Conservation (phyloP, 2,113 vertebrate species). For the Phalacrocorax aristotelis region DNA sequence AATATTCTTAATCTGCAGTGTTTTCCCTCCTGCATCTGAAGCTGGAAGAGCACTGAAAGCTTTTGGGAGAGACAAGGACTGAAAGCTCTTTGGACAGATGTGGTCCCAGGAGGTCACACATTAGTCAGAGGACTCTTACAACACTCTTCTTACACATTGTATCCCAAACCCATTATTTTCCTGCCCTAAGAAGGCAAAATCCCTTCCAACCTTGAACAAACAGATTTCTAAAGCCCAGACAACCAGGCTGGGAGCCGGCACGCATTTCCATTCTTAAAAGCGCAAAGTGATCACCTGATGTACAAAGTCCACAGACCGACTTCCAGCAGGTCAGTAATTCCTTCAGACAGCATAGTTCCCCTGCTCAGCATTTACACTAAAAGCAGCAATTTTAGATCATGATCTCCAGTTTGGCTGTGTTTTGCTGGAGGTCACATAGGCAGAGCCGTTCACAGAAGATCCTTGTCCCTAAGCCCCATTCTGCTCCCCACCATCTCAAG, state of each 20-base stretch:
- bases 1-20: background rate
- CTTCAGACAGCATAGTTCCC: background rate
- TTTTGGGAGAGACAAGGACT: background rate
- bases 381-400: background rate
- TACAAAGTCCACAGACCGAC: background rate
- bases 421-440: background rate
- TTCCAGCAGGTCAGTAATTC: background rate
- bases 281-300: background rate
- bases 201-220: background rate
- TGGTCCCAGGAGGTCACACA: background rate
- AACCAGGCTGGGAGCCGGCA: background rate
- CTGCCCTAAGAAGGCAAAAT: background rate
- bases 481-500: background rate
- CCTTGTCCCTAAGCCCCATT: background rate
- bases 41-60: background rate
- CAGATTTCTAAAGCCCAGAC: background rate
- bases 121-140: background rate
- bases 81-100: background rate
- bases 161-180: background rate
- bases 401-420: background rate
- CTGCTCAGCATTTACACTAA: background rate
- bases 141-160: background rate
- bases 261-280: background rate
- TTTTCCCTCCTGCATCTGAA: background rate
- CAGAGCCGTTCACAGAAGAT: background rate